Percentiles rank a stretch among this genome's conserved stretches.
phyloP scores from a whole-genome alignment of 64 coral and sea anemone genomes.

The Orbicella faveolata region DNA sequence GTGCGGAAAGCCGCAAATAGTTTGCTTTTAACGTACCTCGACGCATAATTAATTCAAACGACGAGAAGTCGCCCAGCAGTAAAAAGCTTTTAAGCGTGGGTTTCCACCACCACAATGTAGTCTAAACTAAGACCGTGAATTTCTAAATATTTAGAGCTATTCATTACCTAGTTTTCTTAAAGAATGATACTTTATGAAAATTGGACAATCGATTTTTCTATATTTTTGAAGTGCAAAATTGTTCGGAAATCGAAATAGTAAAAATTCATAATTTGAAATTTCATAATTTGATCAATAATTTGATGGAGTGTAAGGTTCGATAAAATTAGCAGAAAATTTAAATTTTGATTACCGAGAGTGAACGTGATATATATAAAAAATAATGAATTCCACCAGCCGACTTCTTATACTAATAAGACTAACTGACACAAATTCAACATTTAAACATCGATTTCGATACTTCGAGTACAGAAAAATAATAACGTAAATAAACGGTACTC shows the following conservation, averaged over 20 bases:
- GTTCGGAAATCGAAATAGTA: no score
- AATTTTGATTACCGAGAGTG: background rate
- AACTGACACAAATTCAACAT: conserved; percentile 3
- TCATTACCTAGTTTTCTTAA: no score
- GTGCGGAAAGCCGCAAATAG: background rate
- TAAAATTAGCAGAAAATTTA: background rate
- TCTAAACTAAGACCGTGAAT: background rate
- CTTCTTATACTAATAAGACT: background rate
- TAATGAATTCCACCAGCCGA: background rate
- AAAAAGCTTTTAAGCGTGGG: background rate
- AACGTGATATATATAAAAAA: background rate
- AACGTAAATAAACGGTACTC: conserved; percentile 20
- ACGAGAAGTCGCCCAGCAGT: background rate
- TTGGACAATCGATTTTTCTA: no score
- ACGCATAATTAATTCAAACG: background rate
- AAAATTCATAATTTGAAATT: no score
- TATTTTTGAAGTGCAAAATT: no score
- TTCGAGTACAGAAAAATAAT: background rate
- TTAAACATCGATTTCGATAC: background rate
- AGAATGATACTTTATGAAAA: no score
- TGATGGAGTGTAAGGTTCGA: background rate
- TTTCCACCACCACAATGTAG: background rate
- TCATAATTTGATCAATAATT: background rate
- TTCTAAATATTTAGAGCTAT: no score
- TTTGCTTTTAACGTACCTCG: background rate